Evolutionary conservation across 2,113 vertebrate genomes (phyloP), one percentile per base, ranked within the genome.

Genomic region (Cercocebus atys): DNA sequence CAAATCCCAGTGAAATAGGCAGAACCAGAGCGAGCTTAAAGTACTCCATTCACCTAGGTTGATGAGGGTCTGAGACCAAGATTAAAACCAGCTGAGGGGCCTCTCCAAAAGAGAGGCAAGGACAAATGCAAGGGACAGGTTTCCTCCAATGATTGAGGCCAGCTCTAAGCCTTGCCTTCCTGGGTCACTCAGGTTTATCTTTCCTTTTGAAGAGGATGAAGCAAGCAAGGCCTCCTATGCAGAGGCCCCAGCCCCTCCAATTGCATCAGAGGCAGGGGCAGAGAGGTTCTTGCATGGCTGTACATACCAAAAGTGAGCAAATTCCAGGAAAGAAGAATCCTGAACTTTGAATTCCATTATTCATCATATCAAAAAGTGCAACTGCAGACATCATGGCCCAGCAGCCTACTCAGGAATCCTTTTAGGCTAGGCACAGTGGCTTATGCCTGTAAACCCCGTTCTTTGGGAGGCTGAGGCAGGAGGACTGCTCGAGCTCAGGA

Each of bases 271-370:
- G 57, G 32, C 47, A 35, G 20, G 47, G 23, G 47, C 55, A 82
- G 40, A 83, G 52, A 80, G 20, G 50, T 9, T 80, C 45, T n/a
- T n/a, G 27, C 52, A 92, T 80, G 78, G 10, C 57, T 81, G 4
- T 68, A 30, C 61, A 38, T 55, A 90, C 43, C 20, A 57, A 90
- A 92, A 76, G 45, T n/a, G 10, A 79, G 9, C 22, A 89, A 81
- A 92, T 50, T 40, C 47, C 52, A 90, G 30, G 80, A 70, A 86
- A 80, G 57, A 83, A 85, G 61, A 90, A 93, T 76, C 66, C 73
- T 86, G 73, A 93, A 85, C 66, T 86, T 85, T 90, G 64, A 92
- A 85, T 86, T 84, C 66, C 73, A 70, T 94, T 83, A 25, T 84
- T 85, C 79, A 20, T 80, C 66, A 88, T 57, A 89, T 3, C 40